Conservation (phyloP, 2,113 vertebrate species). For the Leiothrix lutea region DNA sequence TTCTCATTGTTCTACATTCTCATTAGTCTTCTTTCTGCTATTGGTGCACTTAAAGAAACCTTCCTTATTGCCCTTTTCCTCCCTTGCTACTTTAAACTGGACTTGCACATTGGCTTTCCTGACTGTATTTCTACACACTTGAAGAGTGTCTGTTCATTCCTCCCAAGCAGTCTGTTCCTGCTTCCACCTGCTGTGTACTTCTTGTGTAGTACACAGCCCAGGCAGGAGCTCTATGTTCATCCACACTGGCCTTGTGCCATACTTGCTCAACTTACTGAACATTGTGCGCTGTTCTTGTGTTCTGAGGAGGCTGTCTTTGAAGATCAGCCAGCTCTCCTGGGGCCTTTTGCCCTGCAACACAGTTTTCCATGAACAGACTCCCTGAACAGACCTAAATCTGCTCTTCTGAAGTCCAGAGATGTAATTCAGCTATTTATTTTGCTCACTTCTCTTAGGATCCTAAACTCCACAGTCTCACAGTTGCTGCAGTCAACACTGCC, state of each 20-base stretch:
- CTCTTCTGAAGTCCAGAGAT: neutral
- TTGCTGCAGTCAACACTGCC: neutral
- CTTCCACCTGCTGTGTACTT: constrained; percentile 31
- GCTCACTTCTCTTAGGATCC: neutral
- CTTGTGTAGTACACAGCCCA: neutral
- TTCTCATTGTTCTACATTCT: neutral
- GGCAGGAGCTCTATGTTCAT: constrained; percentile 38
- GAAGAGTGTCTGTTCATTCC: neutral
- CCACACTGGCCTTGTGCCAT: constrained; percentile 34
- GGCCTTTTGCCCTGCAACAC: constrained; percentile 46
- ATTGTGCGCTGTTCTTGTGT: neutral
- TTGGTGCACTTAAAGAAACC: neutral
- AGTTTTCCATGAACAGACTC: constrained; percentile 11
- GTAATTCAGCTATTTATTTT: neutral
- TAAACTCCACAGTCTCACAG: neutral
- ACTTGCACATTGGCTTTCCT: neutral
- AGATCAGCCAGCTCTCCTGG: constrained; percentile 45
- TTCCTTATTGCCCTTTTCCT: neutral
- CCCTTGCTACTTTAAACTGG: neutral
- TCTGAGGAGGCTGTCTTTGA: constrained; percentile 50
- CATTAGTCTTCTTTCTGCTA: neutral
- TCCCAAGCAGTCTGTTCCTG: neutral
- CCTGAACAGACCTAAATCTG: constrained; percentile 20
- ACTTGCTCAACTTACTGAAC: constrained; percentile 35
- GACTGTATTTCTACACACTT: neutral